Evolutionary conservation across 2,113 vertebrate species (phyloP).

Genomic region (Salvelinus alpinus): DNA sequence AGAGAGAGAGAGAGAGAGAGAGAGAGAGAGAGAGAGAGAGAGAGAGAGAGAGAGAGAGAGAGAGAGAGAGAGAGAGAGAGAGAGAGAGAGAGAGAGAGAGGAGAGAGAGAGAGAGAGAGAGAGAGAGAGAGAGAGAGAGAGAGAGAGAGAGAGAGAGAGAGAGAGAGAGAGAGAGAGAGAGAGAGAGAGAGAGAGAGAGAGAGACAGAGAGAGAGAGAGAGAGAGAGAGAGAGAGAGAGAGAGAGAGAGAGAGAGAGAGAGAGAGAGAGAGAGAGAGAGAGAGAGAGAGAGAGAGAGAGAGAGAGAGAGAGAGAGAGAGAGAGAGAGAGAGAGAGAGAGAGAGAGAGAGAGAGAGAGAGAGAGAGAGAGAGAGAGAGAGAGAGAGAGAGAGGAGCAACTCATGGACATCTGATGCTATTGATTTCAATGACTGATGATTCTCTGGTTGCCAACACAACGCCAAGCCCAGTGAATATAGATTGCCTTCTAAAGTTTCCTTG

Average conservation of each 20-base stretch:
- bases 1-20: too few species aligned
- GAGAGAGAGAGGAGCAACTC: too few species aligned
- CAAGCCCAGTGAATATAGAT: background rate
- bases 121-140: background rate
- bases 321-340: too few species aligned
- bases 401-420: background rate
- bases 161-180: background rate
- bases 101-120: too few species aligned
- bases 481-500: background rate
- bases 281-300: constrained; percentile 6
- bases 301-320: constrained; percentile 21
- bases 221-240: constrained; percentile 21
- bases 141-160: background rate
- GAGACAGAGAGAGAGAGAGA: constrained; percentile 8
- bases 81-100: too few species aligned
- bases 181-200: constrained; percentile 1
- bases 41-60: too few species aligned
- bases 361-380: too few species aligned
- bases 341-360: too few species aligned
- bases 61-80: too few species aligned
- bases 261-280: background rate
- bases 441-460: background rate
- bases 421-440: background rate
- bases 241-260: background rate
- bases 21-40: too few species aligned